A percentile compares a stretch with the other conserved stretches of the same genome.
Evolutionary conservation across 2,888 invertebrate species (phyloP).

Genomic region (Trypoxylon attenuatum): DNA sequence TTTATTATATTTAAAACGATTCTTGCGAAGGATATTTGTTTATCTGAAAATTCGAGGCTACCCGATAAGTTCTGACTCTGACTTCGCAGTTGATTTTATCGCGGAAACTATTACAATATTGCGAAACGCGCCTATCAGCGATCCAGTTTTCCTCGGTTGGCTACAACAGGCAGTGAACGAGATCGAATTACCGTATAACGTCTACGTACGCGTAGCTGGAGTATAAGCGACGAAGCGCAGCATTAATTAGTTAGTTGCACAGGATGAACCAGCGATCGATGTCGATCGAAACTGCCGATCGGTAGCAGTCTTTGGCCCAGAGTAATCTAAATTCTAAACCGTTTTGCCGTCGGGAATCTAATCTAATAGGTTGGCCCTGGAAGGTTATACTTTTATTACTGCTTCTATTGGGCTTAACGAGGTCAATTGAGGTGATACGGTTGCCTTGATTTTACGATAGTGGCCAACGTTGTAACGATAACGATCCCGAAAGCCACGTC

Average conservation of each 20-base stretch:
- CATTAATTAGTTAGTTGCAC: conserved; percentile 16
- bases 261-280: conserved; percentile 24
- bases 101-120: too few relatives aligned
- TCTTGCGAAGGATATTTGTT: too few relatives aligned
- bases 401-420: conserved; percentile 70
- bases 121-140: too few relatives aligned
- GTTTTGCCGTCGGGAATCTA: conserved; percentile 45
- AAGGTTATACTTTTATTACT: conserved; percentile 64
- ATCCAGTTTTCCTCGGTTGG: too few relatives aligned
- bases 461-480: conserved; percentile 55
- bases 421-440: conserved; percentile 68
- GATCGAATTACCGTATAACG: too few relatives aligned
- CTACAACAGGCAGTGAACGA: conserved; percentile 13
- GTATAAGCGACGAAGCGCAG: not conserved
- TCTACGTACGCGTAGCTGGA: too few relatives aligned
- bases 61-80: too few relatives aligned
- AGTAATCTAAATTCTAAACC: conserved; percentile 35
- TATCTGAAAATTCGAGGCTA: too few relatives aligned
- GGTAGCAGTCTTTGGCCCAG: conserved; percentile 16
- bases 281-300: conserved; percentile 14
- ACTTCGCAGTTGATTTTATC: too few relatives aligned
- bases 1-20: too few relatives aligned
- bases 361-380: conserved; percentile 53
- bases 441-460: conserved; percentile 67
- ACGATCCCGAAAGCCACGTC: conserved; percentile 41